These are phyloP conservation scores for Galbula dea DNA, from an alignment of 2,113 vertebrate genomes.

Conservation along the genomic window DNA sequence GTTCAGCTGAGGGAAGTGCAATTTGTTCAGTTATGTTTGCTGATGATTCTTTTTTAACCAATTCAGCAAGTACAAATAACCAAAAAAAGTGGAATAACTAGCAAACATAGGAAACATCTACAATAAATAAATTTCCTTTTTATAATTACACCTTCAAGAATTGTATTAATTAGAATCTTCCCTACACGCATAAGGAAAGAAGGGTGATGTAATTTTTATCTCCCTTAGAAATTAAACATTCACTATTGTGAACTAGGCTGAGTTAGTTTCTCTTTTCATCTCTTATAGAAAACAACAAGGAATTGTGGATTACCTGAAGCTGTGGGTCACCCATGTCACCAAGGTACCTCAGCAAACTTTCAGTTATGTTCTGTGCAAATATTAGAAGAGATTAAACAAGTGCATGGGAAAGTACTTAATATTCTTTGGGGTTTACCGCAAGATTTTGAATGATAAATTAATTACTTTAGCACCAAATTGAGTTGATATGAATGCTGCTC, in stretches of 20 bases:
- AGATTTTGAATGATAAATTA: not conserved
- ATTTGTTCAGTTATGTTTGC: conserved; percentile 56
- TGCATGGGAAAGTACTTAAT: not conserved
- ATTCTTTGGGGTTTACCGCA: not conserved
- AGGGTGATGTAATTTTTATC: not conserved
- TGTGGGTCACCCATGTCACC: not conserved
- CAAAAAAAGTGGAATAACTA: not conserved
- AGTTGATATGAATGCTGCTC: not conserved
- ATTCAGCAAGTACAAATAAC: conserved; percentile 15
- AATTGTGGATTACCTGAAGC: not conserved
- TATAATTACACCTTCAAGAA: not conserved
- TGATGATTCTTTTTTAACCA: conserved; percentile 42
- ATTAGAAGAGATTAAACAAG: not conserved
- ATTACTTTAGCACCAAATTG: not conserved
- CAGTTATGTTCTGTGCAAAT: not conserved
- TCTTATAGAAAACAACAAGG: not conserved
- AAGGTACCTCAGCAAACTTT: not conserved
- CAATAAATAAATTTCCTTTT: not conserved
- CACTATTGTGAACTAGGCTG: fast-evolving
- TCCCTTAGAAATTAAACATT: not conserved
- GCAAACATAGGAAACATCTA: not conserved
- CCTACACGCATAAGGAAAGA: not conserved
- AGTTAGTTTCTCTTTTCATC: not conserved
- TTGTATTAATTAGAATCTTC: not conserved
- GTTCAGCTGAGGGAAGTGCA: conserved; percentile 52